Base-by-base conservation (phyloP, 1,140 invertebrate species). In the Aradophagus sp. region DNA sequence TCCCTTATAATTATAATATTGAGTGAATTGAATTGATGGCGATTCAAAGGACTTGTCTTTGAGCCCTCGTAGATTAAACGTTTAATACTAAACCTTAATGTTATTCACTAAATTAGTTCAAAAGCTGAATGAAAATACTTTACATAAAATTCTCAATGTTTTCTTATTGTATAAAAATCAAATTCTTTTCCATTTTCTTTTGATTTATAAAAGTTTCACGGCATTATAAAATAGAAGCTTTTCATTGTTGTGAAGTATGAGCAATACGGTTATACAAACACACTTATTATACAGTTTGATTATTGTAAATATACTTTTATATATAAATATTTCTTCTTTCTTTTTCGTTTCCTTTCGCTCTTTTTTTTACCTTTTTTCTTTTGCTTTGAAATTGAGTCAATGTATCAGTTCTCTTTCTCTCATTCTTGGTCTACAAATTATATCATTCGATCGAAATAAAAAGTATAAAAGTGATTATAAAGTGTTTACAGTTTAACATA, bases 321-420 rank as follows among this genome's bases (percentile, higher is more conserved):
- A 62, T 62, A 62, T 62, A 62, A 50, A 62, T 62, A 62, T 48
- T 14, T 41, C 35, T 23, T n/a, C n/a, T n/a, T n/a, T n/a, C n/a
- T n/a, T n/a, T n/a, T n/a, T n/a, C n/a, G n/a, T n/a, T n/a, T n/a
- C n/a, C n/a, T n/a, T n/a, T n/a, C n/a, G n/a, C n/a, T n/a, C n/a
- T n/a, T n/a, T n/a, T n/a, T n/a, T n/a, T n/a, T n/a, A n/a, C n/a
- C n/a, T n/a, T n/a, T n/a, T n/a, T n/a, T n/a, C n/a, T n/a, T n/a
- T n/a, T n/a, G n/a, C n/a, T 48, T 52, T 61, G 11, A 50, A 50
- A 44, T 62, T 52, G 45, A 50, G 45, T 62, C 29, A 50, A 50
- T 52, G 27, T 17, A 16, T 62, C 58, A 62, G 58, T 61, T 62
- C 58, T 62, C 45, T 62, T 52, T 62, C 36, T 62, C 45, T 62